Percentiles rank a stretch among this genome's conserved stretches.
phyloP scores from a whole-genome alignment of 2,888 invertebrate genomes.

The Tillus elongatus region DNA sequence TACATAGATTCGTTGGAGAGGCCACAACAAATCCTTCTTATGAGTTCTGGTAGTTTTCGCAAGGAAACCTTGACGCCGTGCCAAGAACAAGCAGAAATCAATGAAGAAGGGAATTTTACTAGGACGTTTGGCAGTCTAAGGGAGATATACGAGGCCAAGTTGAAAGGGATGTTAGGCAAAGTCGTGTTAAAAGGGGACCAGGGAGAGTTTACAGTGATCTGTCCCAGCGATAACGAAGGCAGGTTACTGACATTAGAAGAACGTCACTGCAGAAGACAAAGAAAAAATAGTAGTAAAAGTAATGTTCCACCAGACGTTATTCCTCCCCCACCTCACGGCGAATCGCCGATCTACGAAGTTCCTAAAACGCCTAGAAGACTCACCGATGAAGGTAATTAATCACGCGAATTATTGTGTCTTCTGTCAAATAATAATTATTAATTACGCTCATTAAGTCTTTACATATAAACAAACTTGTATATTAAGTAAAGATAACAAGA shows the following conservation, averaged over 20 bases:
- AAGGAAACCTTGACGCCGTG: slow-evolving; percentile 35
- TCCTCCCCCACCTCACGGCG: slow-evolving; percentile 52
- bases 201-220: slow-evolving; percentile 5
- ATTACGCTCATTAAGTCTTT: no score
- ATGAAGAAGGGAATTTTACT: slow-evolving; percentile 36
- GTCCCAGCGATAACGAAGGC: slow-evolving; percentile 46
- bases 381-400: no score
- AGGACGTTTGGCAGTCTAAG: slow-evolving; percentile 60
- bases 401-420: no score
- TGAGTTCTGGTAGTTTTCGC: slow-evolving; percentile 63
- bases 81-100: slow-evolving; percentile 28
- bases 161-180: slow-evolving; percentile 38
- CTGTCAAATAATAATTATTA: no score
- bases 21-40: slow-evolving; percentile 51
- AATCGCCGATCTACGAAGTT: slow-evolving; percentile 49
- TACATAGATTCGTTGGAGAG: slow-evolving; percentile 50
- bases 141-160: slow-evolving; percentile 62
- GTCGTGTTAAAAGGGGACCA: slow-evolving; percentile 14
- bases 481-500: no score
- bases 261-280: slow-evolving; percentile 64
- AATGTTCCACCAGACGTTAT: slow-evolving; percentile 59
- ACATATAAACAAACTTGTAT: no score
- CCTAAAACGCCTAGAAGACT: slow-evolving; percentile 52
- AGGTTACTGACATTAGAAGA: slow-evolving; percentile 61
- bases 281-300: slow-evolving; percentile 46